Evolutionary conservation across 1,140 invertebrate species (phyloP).

Genomic region (Drosophila nikananu): DNA sequence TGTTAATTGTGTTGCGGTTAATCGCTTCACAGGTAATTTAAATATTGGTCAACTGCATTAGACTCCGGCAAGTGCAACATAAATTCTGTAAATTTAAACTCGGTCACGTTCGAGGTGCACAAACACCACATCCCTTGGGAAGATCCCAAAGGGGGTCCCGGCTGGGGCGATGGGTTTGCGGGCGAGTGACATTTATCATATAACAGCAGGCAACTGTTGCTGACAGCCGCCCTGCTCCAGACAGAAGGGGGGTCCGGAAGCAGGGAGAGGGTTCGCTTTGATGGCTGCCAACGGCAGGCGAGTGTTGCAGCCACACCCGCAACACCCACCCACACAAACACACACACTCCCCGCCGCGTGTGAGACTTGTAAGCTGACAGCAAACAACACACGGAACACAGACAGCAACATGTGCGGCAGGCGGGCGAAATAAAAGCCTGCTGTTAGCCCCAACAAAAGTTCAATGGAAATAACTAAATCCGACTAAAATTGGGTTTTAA

Average conservation of each 20-base stretch:
- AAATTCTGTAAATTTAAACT: conserved; percentile 45
- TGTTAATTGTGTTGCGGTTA: conserved; percentile 31
- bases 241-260: conserved; percentile 3
- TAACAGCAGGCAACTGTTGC: conserved; percentile 68
- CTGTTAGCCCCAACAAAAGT: conserved; percentile 1
- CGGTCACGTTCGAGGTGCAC: conserved; percentile 35
- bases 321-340: background rate
- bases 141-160: background rate
- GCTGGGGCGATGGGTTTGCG: conserved; percentile 9
- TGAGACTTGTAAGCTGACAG: conserved; percentile 29
- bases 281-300: conserved; percentile 59
- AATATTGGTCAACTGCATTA: conserved; percentile 36
- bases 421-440: conserved; percentile 21
- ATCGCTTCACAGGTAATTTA: conserved; percentile 32
- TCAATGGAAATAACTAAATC: conserved; percentile 16
- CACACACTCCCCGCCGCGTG: conserved; percentile 3
- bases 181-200: conserved; percentile 47
- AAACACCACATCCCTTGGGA: background rate
- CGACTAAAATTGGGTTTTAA: conserved; percentile 1
- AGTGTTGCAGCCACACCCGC: conserved; percentile 31
- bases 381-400: conserved; percentile 33
- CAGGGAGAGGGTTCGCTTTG: conserved; percentile 30
- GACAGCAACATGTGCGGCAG: conserved; percentile 52
- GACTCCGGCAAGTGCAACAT: conserved; percentile 6
- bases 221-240: conserved; percentile 53